Percentiles rank a stretch among this genome's conserved stretches.
phyloP scores from a whole-genome alignment of 2,113 vertebrate genomes.

The Caloenas nicobarica region DNA sequence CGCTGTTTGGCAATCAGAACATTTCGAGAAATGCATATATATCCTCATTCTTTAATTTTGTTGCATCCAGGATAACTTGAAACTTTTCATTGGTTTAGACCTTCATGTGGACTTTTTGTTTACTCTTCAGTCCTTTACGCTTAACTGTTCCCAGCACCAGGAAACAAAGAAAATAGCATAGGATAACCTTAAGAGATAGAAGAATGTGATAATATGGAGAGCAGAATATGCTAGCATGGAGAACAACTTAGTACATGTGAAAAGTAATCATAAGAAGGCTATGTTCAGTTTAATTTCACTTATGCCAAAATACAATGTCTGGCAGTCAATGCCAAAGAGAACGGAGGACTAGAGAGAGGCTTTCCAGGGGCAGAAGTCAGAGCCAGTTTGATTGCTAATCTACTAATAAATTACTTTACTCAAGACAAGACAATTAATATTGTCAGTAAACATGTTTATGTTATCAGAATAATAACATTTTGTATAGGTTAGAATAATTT shows the following conservation, averaged over 20 bases:
- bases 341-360: not conserved
- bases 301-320: not conserved
- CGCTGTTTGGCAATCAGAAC: not conserved
- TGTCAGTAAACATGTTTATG: not conserved
- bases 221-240: not conserved
- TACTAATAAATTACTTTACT: not conserved
- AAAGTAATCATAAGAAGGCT: not conserved
- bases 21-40: not conserved
- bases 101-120: not conserved
- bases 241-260: not conserved
- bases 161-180: not conserved
- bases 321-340: not conserved
- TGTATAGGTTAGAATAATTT: not conserved
- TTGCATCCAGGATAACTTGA: not conserved
- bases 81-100: not conserved
- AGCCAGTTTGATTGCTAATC: not conserved
- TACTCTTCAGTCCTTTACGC: not conserved
- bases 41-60: not conserved
- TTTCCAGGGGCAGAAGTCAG: not conserved
- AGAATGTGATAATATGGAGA: not conserved
- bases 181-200: not conserved
- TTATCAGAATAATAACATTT: not conserved
- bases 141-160: not conserved
- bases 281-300: not conserved
- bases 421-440: not conserved